phyloP scores from a whole-genome alignment of 2,113 vertebrate genomes.

The Puntigrus tetrazona region DNA sequence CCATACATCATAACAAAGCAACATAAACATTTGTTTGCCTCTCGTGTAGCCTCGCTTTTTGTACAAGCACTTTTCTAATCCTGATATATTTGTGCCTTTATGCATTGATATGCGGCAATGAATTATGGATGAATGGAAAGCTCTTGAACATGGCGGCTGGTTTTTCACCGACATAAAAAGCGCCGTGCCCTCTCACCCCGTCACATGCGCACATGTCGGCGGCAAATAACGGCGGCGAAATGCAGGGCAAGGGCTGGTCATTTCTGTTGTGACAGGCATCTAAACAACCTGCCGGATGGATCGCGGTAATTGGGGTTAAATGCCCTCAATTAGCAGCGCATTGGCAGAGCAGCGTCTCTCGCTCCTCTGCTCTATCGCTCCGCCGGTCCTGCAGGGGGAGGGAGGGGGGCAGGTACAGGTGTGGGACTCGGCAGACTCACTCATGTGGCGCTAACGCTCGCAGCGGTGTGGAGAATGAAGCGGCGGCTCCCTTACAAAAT shows the following conservation, averaged over 20 bases:
- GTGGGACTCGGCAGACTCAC: conserved; percentile 17
- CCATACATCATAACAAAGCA: neutral
- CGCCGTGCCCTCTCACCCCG: neutral
- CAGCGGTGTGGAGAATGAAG: conserved; percentile 30
- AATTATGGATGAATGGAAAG: conserved; percentile 33
- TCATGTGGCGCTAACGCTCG: conserved; percentile 32
- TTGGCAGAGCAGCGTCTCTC: conserved; percentile 15
- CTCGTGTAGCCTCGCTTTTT: neutral
- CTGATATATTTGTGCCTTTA: conserved; percentile 8
- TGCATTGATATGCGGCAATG: conserved; percentile 17
- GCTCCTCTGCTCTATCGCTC: conserved; percentile 6
- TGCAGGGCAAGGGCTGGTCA: conserved; percentile 34
- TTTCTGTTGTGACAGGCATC: conserved; percentile 49
- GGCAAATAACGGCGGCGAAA: conserved; percentile 20
- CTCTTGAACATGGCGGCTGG: conserved; percentile 8
- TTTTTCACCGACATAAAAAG: conserved; percentile 13
- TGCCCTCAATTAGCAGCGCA: conserved; percentile 45
- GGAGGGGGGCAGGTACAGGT: conserved; percentile 30
- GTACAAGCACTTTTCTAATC: neutral
- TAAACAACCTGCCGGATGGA: conserved; percentile 46
- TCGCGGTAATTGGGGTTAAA: conserved; percentile 58
- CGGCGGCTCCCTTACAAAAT: conserved; percentile 33
- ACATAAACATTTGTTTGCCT: conserved; percentile 12
- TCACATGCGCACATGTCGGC: neutral
- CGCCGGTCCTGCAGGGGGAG: neutral